Conservation (phyloP, 2,797 vertebrate genomes). For the Galagoides demidoff region DNA sequence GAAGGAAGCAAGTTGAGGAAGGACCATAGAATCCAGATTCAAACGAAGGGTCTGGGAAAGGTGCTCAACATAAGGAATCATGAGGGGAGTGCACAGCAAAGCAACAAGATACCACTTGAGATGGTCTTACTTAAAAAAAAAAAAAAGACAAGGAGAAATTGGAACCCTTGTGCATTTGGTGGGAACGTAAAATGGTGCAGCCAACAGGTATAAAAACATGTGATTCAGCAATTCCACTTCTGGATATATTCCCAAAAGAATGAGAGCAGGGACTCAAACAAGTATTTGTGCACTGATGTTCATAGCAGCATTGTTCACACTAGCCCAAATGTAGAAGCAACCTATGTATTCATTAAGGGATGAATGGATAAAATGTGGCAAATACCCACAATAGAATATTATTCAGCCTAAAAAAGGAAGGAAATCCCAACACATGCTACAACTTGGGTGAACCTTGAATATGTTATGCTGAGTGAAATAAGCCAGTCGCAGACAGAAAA, state of each 20-base stretch:
- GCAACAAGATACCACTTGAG: not conserved
- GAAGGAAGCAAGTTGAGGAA: not conserved
- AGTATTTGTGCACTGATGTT: not conserved
- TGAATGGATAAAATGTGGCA: not conserved
- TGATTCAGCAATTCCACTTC: not conserved
- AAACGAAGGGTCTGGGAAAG: not conserved
- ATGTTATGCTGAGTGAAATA: not conserved
- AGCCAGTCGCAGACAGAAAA: not conserved
- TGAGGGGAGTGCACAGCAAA: not conserved
- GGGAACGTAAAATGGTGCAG: not conserved
- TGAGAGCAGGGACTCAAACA: not conserved
- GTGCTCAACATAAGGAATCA: not conserved
- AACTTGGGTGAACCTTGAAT: not conserved
- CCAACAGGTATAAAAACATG: not conserved
- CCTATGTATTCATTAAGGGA: not conserved
- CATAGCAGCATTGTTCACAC: not conserved
- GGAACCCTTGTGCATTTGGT: not conserved
- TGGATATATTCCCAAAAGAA: not conserved
- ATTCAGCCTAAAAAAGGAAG: not conserved
- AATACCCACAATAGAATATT: not conserved
- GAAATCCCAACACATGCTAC: not conserved
- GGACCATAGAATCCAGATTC: not conserved
- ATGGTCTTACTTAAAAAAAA: not conserved
- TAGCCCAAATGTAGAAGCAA: not conserved
- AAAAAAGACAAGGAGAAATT: not conserved